Conservation (phyloP, 35 echinoderm and acorn worm genomes). For the Apostichopus japonicus region DNA sequence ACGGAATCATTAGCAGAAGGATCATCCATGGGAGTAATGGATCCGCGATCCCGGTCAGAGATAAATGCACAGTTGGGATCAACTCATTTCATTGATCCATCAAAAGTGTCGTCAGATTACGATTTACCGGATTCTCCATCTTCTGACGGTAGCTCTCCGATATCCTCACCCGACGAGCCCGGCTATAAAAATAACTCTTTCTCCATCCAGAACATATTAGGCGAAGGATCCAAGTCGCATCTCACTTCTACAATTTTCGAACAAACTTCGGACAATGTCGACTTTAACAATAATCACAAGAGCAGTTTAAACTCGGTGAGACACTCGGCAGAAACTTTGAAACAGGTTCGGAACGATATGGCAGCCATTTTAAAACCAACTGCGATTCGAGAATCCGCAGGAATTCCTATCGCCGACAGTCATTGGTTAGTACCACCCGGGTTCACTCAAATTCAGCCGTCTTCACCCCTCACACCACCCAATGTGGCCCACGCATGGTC, state of each 20-base stretch:
- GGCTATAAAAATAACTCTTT: conserved; percentile 43
- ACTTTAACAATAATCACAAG: conserved; percentile 25
- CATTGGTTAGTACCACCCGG: conserved; percentile 26
- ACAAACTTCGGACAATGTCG: background rate
- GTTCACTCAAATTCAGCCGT: conserved; percentile 4
- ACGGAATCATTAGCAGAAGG: background rate
- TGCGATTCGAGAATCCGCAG: conserved; percentile 1
- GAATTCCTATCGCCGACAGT: background rate
- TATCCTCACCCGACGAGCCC: background rate
- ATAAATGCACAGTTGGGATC: background rate
- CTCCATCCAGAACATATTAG: conserved; percentile 41
- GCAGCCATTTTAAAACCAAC: conserved; percentile 25
- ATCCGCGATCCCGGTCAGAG: background rate
- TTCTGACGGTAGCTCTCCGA: conserved; percentile 7
- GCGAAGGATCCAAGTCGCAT: conserved; percentile 6
- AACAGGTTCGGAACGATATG: conserved; percentile 22
- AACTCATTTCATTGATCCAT: background rate
- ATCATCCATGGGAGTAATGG: background rate
- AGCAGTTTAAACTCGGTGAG: background rate
- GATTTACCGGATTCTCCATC: conserved; percentile 17
- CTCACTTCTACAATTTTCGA: background rate
- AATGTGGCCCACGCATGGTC: conserved; percentile 36
- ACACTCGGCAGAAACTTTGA: conserved; percentile 2
- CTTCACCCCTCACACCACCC: conserved; percentile 37
- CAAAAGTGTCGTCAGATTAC: background rate